Base-by-base conservation (phyloP, 2,113 vertebrate genomes). In the Cynopterus brachyotis region DNA sequence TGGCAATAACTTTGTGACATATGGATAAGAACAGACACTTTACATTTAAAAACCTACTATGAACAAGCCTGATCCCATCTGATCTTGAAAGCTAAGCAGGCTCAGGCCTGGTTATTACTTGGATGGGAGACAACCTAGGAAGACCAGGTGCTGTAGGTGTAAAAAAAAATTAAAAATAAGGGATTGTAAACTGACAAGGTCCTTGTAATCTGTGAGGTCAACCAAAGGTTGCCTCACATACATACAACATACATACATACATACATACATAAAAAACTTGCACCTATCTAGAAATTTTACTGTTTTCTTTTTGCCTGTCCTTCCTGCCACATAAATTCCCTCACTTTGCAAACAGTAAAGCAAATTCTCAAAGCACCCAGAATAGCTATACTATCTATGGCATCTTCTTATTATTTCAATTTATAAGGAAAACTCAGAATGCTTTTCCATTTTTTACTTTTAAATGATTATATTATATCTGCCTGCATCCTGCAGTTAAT, bases 261-360 rank as follows among this genome's bases (percentile, higher is more conserved):
- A 47, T 47, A 47, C n/a, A 47, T 47, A 47, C 12, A 47, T 15
- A 47, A 64, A 91, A 55, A 76, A 81, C 72, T 19, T 89, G 42
- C 8, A n/a, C 60, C 78, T 50, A 66, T 81, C 64, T 69, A 89
- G 35, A 91, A 91, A 87, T 35, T 47, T 67, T 30, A 50, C 9
- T 69, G 8, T 89, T 89, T 96, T 59, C 42, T 85, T 95, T 90
- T 91, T 78, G 35, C 24, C 78, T 42, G n/a, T n/a, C n/a, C 28
- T 7, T 35, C 17, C 9, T 5, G 57, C 12, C 17, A 37, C 9
- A 70, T 81, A 95, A 69, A 89, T 82, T 35, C 2, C 2, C n/a
- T 95, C 47, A 70, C 20, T 97, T 20, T 79, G 1, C 32, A 62
- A 12, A 80, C 7, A 75, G 20, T 75, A 94, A 95, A 72, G 40